These are phyloP conservation scores for Jacana jacana DNA, from an alignment of 2,113 vertebrate genomes.

Conservation along the genomic window DNA sequence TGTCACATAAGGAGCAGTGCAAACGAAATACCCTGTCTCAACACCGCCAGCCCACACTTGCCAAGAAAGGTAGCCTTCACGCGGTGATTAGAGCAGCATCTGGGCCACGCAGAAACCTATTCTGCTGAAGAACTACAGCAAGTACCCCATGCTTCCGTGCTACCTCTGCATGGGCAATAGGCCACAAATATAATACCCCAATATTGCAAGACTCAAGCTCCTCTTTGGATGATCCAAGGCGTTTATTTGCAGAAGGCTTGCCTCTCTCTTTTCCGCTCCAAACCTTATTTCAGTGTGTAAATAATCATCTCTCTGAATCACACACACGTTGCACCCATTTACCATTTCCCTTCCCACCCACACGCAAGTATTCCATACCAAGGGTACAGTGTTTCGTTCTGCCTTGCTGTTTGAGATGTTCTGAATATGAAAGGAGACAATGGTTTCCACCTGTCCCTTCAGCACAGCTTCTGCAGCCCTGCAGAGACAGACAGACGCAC, in stretches of 20 bases:
- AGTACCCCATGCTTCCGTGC: background rate
- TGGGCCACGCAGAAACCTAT: background rate
- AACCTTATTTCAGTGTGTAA: background rate
- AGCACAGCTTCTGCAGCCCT: conserved; percentile 97
- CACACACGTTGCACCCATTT: background rate
- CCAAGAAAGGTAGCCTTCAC: background rate
- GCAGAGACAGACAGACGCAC: conserved; percentile 42
- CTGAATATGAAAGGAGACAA: conserved; percentile 97
- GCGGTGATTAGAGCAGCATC: background rate
- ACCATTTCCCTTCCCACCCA: background rate
- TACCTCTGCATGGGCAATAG: background rate
- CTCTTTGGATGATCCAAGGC: background rate
- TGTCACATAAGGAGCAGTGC: background rate
- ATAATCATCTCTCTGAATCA: background rate
- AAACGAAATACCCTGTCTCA: background rate
- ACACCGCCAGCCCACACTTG: background rate
- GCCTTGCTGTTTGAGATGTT: conserved; percentile 95
- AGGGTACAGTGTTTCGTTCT: conserved; percentile 88
- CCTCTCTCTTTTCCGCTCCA: background rate
- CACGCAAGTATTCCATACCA: conserved; percentile 79
- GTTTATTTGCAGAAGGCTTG: background rate
- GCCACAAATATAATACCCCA: background rate
- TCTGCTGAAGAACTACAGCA: background rate
- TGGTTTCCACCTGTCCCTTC: conserved; percentile 95
- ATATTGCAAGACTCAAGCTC: background rate